phyloP scores from a whole-genome alignment of 2,113 vertebrate species.

The Hemicordylus capensis region DNA sequence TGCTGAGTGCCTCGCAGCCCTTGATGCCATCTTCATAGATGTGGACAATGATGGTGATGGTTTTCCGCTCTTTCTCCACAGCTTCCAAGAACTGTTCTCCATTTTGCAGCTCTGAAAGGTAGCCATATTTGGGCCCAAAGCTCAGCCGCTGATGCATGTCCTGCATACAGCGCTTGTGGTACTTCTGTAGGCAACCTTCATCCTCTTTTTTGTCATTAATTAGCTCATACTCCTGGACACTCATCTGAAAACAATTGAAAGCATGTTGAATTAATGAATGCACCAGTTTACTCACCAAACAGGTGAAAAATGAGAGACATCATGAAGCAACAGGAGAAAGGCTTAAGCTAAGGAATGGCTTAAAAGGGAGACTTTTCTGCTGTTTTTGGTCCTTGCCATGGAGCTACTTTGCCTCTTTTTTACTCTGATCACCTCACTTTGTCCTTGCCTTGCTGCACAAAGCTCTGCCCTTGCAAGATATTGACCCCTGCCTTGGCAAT shows the following conservation, averaged over 20 bases:
- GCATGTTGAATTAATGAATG: background rate
- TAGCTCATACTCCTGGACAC: constrained; percentile 92
- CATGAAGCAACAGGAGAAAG: background rate
- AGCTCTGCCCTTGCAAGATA: no score
- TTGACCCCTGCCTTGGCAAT: no score
- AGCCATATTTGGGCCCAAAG: constrained; percentile 90
- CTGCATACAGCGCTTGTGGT: constrained; percentile 93
- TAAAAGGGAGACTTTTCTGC: no score
- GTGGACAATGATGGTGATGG: constrained; percentile 89
- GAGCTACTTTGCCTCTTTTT: no score
- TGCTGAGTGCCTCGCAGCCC: constrained; percentile 90
- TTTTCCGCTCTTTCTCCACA: constrained; percentile 91
- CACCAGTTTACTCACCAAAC: background rate
- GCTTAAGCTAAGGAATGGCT: background rate
- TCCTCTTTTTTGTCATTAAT: constrained; percentile 88
- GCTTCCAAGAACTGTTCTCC: constrained; percentile 93
- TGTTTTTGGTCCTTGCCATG: no score
- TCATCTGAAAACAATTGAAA: constrained; percentile 82
- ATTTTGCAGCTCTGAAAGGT: constrained; percentile 86
- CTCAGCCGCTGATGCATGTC: constrained; percentile 96
- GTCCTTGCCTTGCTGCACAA: no score
- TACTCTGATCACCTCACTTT: no score
- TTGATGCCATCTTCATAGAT: constrained; percentile 88
- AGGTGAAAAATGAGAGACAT: background rate
- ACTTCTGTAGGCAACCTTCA: constrained; percentile 89